These are phyloP conservation scores for Myotis lucifugus DNA, from an alignment of 2,113 vertebrate species.

Conservation along the genomic window DNA sequence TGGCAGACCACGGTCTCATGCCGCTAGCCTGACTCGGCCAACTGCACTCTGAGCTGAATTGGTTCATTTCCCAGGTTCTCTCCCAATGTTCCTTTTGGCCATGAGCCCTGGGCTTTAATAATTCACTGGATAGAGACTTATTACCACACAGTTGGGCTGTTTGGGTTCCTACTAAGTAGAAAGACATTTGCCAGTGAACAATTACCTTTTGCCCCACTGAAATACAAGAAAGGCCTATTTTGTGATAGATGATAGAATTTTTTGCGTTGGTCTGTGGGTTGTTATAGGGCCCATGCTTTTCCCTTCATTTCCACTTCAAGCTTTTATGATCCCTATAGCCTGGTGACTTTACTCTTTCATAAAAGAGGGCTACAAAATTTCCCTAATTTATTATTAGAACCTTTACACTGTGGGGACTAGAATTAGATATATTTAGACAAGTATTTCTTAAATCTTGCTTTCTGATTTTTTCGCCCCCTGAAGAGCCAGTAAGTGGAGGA, in stretches of 20 bases:
- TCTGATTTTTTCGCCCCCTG: conserved; percentile 15
- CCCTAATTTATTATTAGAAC: conserved; percentile 28
- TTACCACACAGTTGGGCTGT: conserved; percentile 50
- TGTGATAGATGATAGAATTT: conserved; percentile 46
- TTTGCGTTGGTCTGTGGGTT: conserved; percentile 16
- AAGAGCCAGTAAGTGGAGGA: conserved; percentile 84
- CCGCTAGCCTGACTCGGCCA: neutral
- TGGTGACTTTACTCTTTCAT: neutral
- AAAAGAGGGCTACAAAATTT: neutral
- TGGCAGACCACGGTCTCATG: neutral
- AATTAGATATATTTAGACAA: conserved; percentile 32
- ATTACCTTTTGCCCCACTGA: conserved; percentile 27
- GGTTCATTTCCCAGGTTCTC: conserved; percentile 65
- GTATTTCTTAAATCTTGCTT: conserved; percentile 48
- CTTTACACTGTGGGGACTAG: neutral
- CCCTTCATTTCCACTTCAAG: neutral
- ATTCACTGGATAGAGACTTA: conserved; percentile 44
- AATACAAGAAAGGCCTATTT: conserved; percentile 29
- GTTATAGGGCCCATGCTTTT: neutral
- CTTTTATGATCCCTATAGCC: neutral
- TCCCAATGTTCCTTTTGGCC: conserved; percentile 62
- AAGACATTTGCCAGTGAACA: conserved; percentile 23
- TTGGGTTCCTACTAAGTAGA: conserved; percentile 50
- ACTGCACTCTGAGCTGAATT: conserved; percentile 60
- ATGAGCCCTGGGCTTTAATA: conserved; percentile 27